These are phyloP conservation scores for Eurois occulta DNA, from an alignment of 2,888 invertebrate genomes.

Conservation along the genomic window DNA sequence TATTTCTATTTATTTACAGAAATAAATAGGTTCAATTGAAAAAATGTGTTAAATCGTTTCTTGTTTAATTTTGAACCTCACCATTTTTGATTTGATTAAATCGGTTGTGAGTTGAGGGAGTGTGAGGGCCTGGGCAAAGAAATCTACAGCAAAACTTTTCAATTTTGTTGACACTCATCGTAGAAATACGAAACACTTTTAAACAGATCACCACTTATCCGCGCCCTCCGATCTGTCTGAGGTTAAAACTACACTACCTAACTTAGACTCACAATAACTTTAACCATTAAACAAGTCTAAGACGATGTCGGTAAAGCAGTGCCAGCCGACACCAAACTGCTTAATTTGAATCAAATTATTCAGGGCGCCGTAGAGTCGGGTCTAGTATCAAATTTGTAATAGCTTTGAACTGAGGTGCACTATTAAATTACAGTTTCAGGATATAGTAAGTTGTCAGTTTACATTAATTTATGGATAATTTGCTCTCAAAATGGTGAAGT, in stretches of 20 bases:
- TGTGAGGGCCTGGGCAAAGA: no score
- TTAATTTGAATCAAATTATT: constrained; percentile 62
- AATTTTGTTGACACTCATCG: no score
- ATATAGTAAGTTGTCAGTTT: neutral
- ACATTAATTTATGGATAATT: neutral
- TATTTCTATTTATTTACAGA: no score
- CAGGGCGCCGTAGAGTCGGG: constrained; percentile 33
- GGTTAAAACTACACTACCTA: neutral
- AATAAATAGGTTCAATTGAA: no score
- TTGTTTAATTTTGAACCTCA: neutral
- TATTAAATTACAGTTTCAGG: constrained; percentile 43
- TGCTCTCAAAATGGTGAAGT: neutral
- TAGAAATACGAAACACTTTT: neutral
- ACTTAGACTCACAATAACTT: constrained; percentile 11
- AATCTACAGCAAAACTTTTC: no score
- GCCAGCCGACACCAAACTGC: constrained; percentile 32
- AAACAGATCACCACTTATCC: neutral
- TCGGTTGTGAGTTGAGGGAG: neutral
- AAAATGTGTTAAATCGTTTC: neutral
- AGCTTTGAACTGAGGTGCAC: constrained; percentile 23
- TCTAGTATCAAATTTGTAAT: constrained; percentile 58
- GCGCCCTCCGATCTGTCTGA: neutral
- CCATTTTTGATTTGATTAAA: neutral
- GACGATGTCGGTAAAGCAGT: constrained; percentile 26
- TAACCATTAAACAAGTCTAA: constrained; percentile 14